phyloP scores from a whole-genome alignment of 2,113 vertebrate genomes.

The Lynx canadensis region DNA sequence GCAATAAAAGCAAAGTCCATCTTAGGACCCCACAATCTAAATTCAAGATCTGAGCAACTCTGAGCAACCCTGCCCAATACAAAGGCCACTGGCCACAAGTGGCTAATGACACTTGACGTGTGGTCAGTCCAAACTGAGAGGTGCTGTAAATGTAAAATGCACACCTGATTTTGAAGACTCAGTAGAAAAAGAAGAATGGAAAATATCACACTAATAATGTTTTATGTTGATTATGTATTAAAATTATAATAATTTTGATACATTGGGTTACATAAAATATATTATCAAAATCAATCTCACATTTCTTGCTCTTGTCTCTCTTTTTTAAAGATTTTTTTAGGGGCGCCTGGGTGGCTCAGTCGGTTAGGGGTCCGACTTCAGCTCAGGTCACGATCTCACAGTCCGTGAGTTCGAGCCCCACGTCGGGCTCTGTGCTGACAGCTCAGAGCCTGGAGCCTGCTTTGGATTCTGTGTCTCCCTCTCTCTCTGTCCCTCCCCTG shows the following conservation, averaged over 20 bases:
- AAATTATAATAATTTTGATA: not conserved
- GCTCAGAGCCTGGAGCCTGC: no score
- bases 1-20: not conserved
- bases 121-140: not conserved
- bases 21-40: not conserved
- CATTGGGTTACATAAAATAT: not conserved
- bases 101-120: not conserved
- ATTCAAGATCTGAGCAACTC: not conserved
- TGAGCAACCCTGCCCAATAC: not conserved
- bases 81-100: not conserved
- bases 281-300: not conserved
- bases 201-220: not conserved
- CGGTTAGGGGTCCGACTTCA: fast-evolving
- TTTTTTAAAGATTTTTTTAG: not conserved
- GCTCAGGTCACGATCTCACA: no score
- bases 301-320: not conserved
- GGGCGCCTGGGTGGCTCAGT: no score
- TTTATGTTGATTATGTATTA: not conserved
- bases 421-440: no score
- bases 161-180: not conserved
- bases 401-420: no score
- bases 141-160: not conserved
- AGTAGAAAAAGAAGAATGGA: not conserved
- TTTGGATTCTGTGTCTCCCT: no score
- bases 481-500: no score